phyloP scores from a whole-genome alignment of 2,113 vertebrate species.

The Marmota flaviventris region DNA sequence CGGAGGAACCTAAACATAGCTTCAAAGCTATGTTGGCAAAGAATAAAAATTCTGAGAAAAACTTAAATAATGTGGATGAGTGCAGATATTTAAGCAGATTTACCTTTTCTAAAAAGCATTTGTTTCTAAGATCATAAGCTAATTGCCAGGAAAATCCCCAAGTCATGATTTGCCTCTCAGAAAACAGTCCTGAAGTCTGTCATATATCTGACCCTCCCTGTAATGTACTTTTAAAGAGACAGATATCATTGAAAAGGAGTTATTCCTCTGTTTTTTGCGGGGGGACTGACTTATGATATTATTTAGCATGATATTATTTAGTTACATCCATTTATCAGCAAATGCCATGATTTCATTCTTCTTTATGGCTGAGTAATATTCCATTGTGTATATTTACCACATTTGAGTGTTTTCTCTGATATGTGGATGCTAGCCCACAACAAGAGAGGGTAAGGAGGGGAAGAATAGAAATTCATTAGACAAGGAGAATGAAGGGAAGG shows the following conservation, averaged over 20 bases:
- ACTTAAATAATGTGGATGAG: neutral
- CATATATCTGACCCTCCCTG: neutral
- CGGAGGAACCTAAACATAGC: neutral
- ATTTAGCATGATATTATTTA: too few species aligned
- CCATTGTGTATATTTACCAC: too few species aligned
- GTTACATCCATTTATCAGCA: too few species aligned
- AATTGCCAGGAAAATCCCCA: neutral
- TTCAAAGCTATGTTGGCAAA: neutral
- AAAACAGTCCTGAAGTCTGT: neutral
- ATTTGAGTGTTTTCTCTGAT: too few species aligned
- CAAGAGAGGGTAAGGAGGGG: too few species aligned
- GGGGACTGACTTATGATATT: too few species aligned
- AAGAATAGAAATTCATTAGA: too few species aligned
- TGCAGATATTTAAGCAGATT: neutral
- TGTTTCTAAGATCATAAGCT: neutral
- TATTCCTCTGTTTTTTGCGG: too few species aligned
- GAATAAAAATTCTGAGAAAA: conserved; percentile 2
- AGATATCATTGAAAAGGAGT: neutral
- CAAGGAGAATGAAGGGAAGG: too few species aligned
- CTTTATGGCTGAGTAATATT: too few species aligned
- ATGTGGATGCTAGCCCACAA: too few species aligned
- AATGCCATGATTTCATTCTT: too few species aligned
- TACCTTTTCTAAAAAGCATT: neutral
- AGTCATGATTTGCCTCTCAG: neutral
- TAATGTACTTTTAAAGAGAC: neutral